phyloP scores from a whole-genome alignment of 1,140 invertebrate genomes.

The Saccostrea echinata region DNA sequence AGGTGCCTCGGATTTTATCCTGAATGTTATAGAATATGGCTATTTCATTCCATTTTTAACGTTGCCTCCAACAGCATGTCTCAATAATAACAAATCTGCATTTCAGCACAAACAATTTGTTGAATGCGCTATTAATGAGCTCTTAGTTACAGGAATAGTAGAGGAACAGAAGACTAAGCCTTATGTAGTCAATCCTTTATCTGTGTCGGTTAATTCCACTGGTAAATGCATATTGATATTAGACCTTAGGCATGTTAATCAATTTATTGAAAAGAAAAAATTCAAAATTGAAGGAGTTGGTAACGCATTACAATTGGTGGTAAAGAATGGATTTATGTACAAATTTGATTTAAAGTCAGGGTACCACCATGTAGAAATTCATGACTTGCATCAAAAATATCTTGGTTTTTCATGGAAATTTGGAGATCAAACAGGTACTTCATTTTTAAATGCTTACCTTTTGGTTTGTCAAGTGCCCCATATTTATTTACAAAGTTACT shows the following conservation, averaged over 20 bases:
- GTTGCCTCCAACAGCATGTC: not conserved
- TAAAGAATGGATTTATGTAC: conserved; percentile 12
- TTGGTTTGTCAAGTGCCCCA: conserved; percentile 48
- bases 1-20: conserved; percentile 35
- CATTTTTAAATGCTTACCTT: conserved; percentile 45
- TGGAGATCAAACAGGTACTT: not conserved
- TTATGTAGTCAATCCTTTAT: conserved; percentile 52
- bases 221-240: conserved; percentile 54
- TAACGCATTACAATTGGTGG: conserved; percentile 41
- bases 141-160: conserved; percentile 37
- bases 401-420: conserved; percentile 42
- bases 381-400: conserved; percentile 28
- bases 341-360: conserved; percentile 44
- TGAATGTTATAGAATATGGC: conserved; percentile 42
- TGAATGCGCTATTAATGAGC: conserved; percentile 40
- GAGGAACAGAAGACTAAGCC: not conserved
- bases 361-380: conserved; percentile 49
- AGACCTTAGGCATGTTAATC: conserved; percentile 51
- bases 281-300: conserved; percentile 52
- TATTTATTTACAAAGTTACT: conserved; percentile 53
- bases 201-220: conserved; percentile 44
- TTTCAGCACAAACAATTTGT: conserved; percentile 40
- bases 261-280: conserved; percentile 40
- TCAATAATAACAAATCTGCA: conserved; percentile 43
- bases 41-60: conserved; percentile 53